Conservation (phyloP, 2,797 vertebrate species). For the Pelobates cultripes region DNA sequence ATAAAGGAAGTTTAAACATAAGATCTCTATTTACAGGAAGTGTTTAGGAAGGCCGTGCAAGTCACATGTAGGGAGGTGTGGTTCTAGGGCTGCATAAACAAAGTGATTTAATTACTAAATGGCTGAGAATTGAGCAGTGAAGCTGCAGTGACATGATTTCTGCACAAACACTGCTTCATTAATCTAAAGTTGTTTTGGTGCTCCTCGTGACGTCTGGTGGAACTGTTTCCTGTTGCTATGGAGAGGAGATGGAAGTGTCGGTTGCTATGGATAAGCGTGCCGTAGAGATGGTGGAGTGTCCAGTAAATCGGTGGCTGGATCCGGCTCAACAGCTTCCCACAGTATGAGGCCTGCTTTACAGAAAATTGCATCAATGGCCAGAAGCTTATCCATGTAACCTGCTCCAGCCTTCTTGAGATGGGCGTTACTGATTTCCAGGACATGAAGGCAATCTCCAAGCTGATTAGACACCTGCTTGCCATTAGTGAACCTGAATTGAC, state of each 20-base stretch:
- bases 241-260: conserved; percentile 2
- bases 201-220: neutral
- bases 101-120: no score
- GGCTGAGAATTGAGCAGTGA: no score
- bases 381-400: conserved; percentile 84
- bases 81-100: no score
- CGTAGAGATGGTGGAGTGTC: conserved; percentile 70
- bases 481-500: conserved; percentile 78
- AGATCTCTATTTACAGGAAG: no score
- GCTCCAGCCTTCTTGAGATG: conserved; percentile 78
- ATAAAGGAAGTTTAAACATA: no score
- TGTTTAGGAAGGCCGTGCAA: no score
- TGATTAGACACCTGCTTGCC: conserved; percentile 76
- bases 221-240: neutral
- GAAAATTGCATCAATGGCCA: conserved; percentile 83
- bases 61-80: no score
- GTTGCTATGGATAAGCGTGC: conserved; percentile 13
- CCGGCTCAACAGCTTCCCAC: conserved; percentile 78
- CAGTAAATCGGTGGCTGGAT: conserved; percentile 83
- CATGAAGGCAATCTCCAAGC: conserved; percentile 84
- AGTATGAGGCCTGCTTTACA: conserved; percentile 89
- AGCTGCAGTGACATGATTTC: no score
- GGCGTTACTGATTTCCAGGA: conserved; percentile 87
- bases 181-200: no score
- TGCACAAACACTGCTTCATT: no score